Evolutionary conservation across 2,113 vertebrate genomes (phyloP).

Genomic region (Brachyhypopomus occidentalis): DNA sequence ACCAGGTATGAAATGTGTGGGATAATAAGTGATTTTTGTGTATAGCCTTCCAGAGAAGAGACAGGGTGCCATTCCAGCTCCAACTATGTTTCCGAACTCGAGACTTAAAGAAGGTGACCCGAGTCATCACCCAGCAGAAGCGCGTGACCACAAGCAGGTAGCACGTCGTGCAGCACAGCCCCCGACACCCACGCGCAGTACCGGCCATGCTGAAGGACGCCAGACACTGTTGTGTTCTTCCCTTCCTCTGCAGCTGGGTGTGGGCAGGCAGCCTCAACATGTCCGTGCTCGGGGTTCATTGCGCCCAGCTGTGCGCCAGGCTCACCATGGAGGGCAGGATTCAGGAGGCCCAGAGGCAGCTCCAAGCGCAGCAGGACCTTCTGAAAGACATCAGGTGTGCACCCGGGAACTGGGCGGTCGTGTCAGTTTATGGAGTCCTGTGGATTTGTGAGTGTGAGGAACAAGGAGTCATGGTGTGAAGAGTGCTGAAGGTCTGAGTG

Average conservation of each 20-base stretch:
- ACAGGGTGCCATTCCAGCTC: conserved; percentile 71
- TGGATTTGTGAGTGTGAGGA: neutral
- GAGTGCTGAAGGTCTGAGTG: no score
- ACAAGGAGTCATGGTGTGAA: no score
- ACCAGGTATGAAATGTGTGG: neutral
- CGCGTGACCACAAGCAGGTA: conserved; percentile 70
- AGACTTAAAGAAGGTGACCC: conserved; percentile 69
- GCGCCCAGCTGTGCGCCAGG: conserved; percentile 73
- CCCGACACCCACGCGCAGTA: no score
- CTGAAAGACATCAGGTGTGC: conserved; percentile 69
- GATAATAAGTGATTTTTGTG: neutral
- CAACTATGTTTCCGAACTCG: conserved; percentile 73
- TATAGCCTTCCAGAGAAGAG: conserved; percentile 66
- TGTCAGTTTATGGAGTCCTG: neutral
- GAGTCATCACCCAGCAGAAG: conserved; percentile 71
- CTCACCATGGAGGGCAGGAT: conserved; percentile 78
- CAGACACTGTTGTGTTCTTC: neutral
- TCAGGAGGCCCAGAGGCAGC: conserved; percentile 70
- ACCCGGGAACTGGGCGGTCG: no score
- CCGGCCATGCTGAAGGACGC: no score
- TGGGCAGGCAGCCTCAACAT: conserved; percentile 67
- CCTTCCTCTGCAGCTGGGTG: conserved; percentile 59
- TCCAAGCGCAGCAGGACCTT: conserved; percentile 70
- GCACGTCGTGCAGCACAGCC: neutral
- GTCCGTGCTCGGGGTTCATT: conserved; percentile 74